Evolutionary conservation across 2,888 invertebrate genomes (phyloP).

Genomic region (Diplazon laetatorius): DNA sequence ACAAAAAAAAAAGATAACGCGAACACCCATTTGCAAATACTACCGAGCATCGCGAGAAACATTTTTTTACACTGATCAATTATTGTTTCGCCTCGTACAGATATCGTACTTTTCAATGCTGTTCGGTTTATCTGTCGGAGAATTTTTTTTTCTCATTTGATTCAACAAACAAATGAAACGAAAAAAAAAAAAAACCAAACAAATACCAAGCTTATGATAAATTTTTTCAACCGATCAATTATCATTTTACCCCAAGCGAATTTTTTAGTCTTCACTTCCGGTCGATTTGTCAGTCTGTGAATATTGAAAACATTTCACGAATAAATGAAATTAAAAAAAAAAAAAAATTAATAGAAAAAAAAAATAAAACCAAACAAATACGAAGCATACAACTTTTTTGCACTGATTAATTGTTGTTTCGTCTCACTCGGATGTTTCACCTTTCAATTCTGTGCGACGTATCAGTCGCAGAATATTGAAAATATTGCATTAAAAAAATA

Average conservation of each 20-base stretch:
- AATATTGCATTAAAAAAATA: too few relatives aligned
- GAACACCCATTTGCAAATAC: background rate
- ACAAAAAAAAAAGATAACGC: background rate
- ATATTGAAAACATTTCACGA: background rate
- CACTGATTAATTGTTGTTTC: too few relatives aligned
- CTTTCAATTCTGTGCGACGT: too few relatives aligned
- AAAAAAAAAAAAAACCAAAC: too few relatives aligned
- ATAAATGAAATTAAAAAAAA: background rate
- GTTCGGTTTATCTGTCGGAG: background rate
- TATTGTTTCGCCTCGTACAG: conserved; percentile 3
- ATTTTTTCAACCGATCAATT: too few relatives aligned
- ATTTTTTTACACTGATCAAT: conserved; percentile 19
- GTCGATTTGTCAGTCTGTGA: conserved; percentile 8
- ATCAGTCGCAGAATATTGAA: too few relatives aligned
- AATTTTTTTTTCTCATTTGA: background rate
- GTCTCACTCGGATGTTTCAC: too few relatives aligned
- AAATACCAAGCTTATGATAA: too few relatives aligned
- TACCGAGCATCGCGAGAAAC: background rate
- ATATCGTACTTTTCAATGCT: background rate
- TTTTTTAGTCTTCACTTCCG: too few relatives aligned
- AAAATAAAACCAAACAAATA: background rate
- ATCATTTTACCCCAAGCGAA: too few relatives aligned
- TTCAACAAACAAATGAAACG: too few relatives aligned
- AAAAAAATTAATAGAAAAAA: background rate
- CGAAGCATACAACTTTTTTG: background rate